phyloP scores from a whole-genome alignment of 1,140 invertebrate genomes.

The Geopemphigus sp. region DNA sequence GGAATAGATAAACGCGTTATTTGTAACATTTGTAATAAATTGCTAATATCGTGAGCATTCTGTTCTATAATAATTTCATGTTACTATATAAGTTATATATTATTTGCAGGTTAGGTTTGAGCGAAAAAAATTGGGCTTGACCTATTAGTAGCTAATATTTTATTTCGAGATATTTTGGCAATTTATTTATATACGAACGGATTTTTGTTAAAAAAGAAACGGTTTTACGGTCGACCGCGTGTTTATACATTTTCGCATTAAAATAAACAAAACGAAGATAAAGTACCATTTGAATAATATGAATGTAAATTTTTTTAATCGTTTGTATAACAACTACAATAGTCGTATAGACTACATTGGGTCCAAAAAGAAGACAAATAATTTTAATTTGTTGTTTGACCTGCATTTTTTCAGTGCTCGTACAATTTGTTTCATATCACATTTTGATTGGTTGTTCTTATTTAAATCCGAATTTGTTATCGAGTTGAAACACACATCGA shows the following conservation, averaged over 20 bases:
- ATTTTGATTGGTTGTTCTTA: not conserved
- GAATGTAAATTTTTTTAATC: not conserved
- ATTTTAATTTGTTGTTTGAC: not conserved
- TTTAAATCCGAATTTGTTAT: constrained; percentile 1
- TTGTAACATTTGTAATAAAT: no score
- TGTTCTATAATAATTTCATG: no score
- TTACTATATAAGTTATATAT: no score
- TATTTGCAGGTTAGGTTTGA: no score
- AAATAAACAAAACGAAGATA: not conserved
- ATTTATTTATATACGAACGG: no score
- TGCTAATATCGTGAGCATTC: no score
- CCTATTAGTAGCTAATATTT: no score
- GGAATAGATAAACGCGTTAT: no score
- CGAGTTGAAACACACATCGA: not conserved
- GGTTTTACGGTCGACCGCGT: not conserved
- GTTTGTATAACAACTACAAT: not conserved
- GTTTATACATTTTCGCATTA: not conserved
- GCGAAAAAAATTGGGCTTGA: no score
- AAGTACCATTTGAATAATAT: not conserved
- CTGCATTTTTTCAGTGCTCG: not conserved
- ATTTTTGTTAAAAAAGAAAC: no score
- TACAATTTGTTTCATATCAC: not conserved
- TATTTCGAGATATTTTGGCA: no score
- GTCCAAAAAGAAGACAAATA: not conserved
- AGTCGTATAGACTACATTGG: not conserved